These are phyloP conservation scores for Rhabdomys dilectus DNA, from an alignment of 2,113 vertebrate genomes.

Conservation along the genomic window DNA sequence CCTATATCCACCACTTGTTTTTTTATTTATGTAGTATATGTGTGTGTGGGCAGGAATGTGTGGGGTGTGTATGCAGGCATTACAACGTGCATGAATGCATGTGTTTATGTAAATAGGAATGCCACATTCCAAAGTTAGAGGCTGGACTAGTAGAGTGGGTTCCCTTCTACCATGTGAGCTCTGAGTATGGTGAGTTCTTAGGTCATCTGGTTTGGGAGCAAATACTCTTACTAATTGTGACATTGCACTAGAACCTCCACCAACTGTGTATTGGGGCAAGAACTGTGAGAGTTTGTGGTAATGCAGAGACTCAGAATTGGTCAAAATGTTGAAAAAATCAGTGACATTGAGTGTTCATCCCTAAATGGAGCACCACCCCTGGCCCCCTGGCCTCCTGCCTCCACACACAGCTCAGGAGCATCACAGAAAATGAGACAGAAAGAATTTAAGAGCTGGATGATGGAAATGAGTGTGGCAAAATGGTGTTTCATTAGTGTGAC, in stretches of 20 bases:
- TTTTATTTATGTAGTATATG: not conserved
- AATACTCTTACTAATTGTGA: not conserved
- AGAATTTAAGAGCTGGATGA: not conserved
- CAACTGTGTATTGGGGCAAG: not conserved
- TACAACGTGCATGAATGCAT: no score
- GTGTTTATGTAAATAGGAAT: not conserved
- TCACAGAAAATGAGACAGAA: no score
- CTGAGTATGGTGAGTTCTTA: not conserved
- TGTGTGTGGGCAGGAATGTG: no score
- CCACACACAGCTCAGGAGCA: no score
- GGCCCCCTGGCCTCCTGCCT: no score
- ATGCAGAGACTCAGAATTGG: not conserved
- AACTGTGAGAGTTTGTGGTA: no score
- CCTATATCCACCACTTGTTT: not conserved
- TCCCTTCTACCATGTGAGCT: not conserved
- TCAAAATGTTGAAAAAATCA: not conserved
- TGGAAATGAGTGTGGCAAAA: no score
- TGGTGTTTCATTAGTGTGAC: no score
- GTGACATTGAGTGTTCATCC: not conserved
- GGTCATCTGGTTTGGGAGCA: not conserved
- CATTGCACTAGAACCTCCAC: not conserved
- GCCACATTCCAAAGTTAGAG: not conserved
- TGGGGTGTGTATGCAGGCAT: not conserved
- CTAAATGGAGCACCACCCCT: not conserved
- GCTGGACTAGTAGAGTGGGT: rapidly evolving